phyloP scores from a whole-genome alignment of 2,113 vertebrate genomes.

The Podiceps cristatus region DNA sequence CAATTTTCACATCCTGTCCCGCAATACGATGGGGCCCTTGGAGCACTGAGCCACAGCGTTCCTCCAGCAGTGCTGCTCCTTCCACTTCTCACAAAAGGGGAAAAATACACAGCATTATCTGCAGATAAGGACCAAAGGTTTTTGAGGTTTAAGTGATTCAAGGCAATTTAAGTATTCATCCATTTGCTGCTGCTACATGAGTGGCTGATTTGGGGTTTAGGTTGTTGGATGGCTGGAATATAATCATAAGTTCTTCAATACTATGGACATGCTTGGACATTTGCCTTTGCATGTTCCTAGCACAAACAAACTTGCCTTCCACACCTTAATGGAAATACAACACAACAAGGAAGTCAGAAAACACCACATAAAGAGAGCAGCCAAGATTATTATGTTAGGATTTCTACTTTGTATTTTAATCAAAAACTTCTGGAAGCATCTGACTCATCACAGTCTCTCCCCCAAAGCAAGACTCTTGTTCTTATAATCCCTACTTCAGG shows the following conservation, averaged over 20 bases:
- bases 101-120: background rate
- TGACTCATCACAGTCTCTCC: background rate
- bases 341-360: background rate
- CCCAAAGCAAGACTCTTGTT: background rate
- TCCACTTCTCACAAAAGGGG: background rate
- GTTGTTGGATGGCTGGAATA: background rate
- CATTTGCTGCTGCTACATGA: background rate
- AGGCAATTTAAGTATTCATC: background rate
- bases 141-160: background rate
- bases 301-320: background rate
- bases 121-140: background rate
- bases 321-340: background rate
- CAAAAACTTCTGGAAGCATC: background rate
- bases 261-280: background rate
- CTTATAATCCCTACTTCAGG: background rate
- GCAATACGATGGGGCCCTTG: background rate
- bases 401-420: background rate
- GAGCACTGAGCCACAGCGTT: accelerated
- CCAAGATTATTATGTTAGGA: background rate
- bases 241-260: background rate
- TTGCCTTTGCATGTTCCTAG: background rate
- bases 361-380: background rate
- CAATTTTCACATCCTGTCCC: background rate
- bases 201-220: background rate
- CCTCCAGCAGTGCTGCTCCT: background rate